Conservation (phyloP, 2,888 invertebrate genomes). For the Thymelicus lineola region DNA sequence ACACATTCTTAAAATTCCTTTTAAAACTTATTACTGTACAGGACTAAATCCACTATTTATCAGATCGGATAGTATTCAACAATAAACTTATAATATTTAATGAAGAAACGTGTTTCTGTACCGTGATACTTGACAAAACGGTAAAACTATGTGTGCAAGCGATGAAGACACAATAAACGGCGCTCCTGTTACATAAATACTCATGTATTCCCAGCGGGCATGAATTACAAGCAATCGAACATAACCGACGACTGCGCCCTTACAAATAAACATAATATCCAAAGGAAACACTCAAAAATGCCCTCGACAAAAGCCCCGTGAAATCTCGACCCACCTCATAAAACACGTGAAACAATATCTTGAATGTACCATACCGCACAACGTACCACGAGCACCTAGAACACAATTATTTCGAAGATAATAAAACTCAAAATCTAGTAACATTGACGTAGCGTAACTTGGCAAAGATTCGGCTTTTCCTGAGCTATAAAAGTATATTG, state of each 20-base stretch:
- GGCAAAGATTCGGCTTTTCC: constrained; percentile 71
- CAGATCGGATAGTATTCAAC: too few relatives aligned
- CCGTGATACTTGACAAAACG: background rate
- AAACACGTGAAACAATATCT: constrained; percentile 84
- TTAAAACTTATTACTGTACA: too few relatives aligned
- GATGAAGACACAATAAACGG: constrained; percentile 53
- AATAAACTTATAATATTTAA: too few relatives aligned
- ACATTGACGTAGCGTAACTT: constrained; percentile 43
- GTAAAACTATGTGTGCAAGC: constrained; percentile 5
- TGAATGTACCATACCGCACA: constrained; percentile 49
- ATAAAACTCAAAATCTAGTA: constrained; percentile 48
- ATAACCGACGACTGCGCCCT: constrained; percentile 54
- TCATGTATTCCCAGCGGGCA: constrained; percentile 56
- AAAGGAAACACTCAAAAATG: constrained; percentile 72
- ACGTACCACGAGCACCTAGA: background rate
- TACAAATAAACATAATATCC: constrained; percentile 63
- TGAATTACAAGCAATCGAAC: constrained; percentile 65
- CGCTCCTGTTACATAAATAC: constrained; percentile 55
- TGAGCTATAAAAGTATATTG: constrained; percentile 82
- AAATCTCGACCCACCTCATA: constrained; percentile 82
- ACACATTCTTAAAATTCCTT: too few relatives aligned
- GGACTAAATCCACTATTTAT: too few relatives aligned
- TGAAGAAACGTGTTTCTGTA: too few relatives aligned
- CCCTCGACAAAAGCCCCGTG: constrained; percentile 68
- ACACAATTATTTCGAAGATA: constrained; percentile 39